Evolutionary conservation across 2,888 invertebrate genomes (phyloP).

Genomic region (Athalia rosae): DNA sequence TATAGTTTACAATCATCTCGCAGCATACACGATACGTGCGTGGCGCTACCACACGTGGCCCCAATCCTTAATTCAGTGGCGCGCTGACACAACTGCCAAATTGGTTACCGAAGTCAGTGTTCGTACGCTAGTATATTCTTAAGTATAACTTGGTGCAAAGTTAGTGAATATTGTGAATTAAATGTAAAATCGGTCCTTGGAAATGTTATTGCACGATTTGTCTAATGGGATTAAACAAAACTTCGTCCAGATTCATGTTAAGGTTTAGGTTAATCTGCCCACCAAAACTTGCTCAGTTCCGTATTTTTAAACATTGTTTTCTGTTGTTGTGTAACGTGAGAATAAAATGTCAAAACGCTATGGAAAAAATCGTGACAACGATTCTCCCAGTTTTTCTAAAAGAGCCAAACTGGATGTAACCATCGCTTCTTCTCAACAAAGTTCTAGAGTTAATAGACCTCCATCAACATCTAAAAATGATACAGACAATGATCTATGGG

Average conservation of each 20-base stretch:
- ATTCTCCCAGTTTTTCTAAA: slow-evolving; percentile 55
- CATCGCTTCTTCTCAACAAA: slow-evolving; percentile 27
- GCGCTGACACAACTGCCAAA: slow-evolving; percentile 22
- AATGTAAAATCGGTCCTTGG: background rate
- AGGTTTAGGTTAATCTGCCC: slow-evolving; percentile 23
- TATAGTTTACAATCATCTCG: slow-evolving; percentile 21
- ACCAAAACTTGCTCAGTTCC: background rate
- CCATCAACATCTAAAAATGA: background rate
- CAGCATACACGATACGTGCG: background rate
- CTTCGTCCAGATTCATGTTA: background rate
- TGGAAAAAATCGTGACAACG: slow-evolving; percentile 50
- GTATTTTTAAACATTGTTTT: background rate
- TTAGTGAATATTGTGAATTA: background rate
- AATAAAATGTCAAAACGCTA: slow-evolving; percentile 59
- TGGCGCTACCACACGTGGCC: slow-evolving; percentile 26
- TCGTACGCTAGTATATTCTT: no score
- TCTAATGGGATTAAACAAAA: slow-evolving; percentile 20
- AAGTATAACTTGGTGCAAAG: background rate
- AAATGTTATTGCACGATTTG: background rate
- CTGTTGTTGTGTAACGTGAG: background rate
- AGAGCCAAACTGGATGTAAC: slow-evolving; percentile 53
- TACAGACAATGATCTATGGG: slow-evolving; percentile 61
- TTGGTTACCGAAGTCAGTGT: background rate
- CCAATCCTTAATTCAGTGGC: slow-evolving; percentile 7
- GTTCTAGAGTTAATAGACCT: background rate